phyloP scores from a whole-genome alignment of 2,797 vertebrate species.

The Enoplosus armatus region DNA sequence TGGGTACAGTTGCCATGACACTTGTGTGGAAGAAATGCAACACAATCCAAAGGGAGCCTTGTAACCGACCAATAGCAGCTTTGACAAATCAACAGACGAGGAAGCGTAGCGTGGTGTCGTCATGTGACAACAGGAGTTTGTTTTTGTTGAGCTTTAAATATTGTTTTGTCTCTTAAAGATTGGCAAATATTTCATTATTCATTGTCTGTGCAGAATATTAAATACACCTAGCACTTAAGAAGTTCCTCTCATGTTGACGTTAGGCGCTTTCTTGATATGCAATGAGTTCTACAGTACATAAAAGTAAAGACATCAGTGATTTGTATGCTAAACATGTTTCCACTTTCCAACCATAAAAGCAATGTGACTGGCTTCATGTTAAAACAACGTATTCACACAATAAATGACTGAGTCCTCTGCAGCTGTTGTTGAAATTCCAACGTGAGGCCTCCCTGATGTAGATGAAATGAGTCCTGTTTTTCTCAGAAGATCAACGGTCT shows the following conservation, averaged over 20 bases:
- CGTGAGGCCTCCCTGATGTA: constrained; percentile 39
- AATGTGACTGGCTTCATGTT: constrained; percentile 53
- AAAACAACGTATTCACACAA: constrained; percentile 64
- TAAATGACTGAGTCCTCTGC: constrained; percentile 60
- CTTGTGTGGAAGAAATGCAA: constrained; percentile 54
- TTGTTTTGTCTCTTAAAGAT: constrained; percentile 54
- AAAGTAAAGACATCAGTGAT: constrained; percentile 36
- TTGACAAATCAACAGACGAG: constrained; percentile 80
- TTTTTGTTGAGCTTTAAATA: constrained; percentile 76
- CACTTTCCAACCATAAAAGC: constrained; percentile 45
- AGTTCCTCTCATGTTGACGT: constrained; percentile 54
- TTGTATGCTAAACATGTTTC: constrained; percentile 46
- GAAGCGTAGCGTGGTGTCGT: constrained; percentile 57
- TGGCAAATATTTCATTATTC: constrained; percentile 55
- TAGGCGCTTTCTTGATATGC: constrained; percentile 51
- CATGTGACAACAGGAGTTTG: constrained; percentile 24
- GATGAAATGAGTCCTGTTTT: constrained; percentile 40
- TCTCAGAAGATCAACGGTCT: not conserved
- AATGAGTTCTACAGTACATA: constrained; percentile 46
- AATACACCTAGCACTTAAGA: constrained; percentile 67
- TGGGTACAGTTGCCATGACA: constrained; percentile 62
- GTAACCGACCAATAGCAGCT: constrained; percentile 76
- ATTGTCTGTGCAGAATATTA: constrained; percentile 71
- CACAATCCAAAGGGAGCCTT: constrained; percentile 73
- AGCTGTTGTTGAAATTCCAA: constrained; percentile 53